These are phyloP conservation scores for Ptychoptera contaminata DNA, from an alignment of 2,888 invertebrate species.

Conservation along the genomic window DNA sequence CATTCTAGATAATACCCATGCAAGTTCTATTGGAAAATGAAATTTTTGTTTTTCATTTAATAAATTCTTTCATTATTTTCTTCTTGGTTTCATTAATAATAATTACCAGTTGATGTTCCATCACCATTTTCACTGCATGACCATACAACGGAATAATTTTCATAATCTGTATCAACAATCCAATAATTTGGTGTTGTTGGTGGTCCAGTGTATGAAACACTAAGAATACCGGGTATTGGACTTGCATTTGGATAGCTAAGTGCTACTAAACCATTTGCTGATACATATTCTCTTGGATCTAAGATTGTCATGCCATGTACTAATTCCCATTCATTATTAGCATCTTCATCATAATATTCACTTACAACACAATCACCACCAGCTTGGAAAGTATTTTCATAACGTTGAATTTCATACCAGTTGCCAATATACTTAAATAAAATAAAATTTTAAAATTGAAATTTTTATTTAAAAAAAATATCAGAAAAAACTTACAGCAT, in stretches of 20 bases:
- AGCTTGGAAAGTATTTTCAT: slow-evolving; percentile 2
- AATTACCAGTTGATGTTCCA: background rate
- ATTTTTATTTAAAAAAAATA: no score
- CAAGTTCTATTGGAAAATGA: background rate
- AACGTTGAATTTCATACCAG: slow-evolving; percentile 3
- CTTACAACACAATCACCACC: slow-evolving; percentile 2
- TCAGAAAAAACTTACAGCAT: no score
- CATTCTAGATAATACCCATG: slow-evolving; percentile 2
- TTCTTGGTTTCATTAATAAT: background rate
- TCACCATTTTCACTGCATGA: background rate
- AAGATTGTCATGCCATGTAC: background rate
- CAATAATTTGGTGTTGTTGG: slow-evolving; percentile 1
- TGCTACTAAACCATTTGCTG: background rate
- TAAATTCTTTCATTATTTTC: background rate
- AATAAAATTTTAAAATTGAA: no score
- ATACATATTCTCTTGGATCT: background rate
- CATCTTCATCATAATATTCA: background rate
- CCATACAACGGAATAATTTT: slow-evolving; percentile 1
- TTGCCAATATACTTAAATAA: slow-evolving; percentile 2
- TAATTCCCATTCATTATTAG: background rate
- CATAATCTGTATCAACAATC: slow-evolving; percentile 2
- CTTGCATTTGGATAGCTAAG: background rate
- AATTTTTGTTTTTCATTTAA: no score
- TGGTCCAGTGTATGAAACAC: background rate
- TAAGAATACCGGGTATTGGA: slow-evolving; percentile 2